Base-by-base conservation (phyloP, 64 coral and sea anemone species). In the Montipora capricornis region DNA sequence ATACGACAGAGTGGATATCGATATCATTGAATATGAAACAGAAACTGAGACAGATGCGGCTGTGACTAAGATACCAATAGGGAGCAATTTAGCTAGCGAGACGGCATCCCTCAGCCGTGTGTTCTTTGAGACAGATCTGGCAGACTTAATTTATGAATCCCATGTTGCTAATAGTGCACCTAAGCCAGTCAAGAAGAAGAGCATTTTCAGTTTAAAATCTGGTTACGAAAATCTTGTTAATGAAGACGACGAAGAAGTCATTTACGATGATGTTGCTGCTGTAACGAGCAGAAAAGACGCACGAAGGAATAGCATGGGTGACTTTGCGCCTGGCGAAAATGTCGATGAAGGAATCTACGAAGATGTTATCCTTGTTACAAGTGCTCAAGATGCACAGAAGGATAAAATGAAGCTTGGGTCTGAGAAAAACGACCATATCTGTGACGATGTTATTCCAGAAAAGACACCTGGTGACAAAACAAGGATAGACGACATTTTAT, bases 401-500 rank as follows among this genome's bases (percentile, higher is more conserved):
- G 16, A 51, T 50, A 50, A 46, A 11, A 57, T 57, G 53, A 4
- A 57, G 6, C 6, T 57, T 57, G 53, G 53, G 11, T 6, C 6
- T 8, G 6, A 0, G 53, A 57, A 57, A 57, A 8, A 6, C 6
- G 53, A 57, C 53, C 1, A 57, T 5, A 8, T 11, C 0, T 57
- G 11, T 11, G 53, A 57, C 53, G 53, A 57, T 57, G 53, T 57
- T 11, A 1, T 57, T 57, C 4, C 53, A 8, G 53, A 8, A 57
- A 5, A 57, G 53, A 37, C 29, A 37, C 53, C 53, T 57, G 53
- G 11, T 11, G 11, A 11, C 53, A 57, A 57, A 11, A 6, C 53
- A 11, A 6, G 11, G 60, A 46, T 71, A 11, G 81, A 49, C 9
- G 82, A 44, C 6, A 86, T 86, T 71, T 86, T 86, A 67, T 71